These are phyloP conservation scores for Pterobdella sp. DNA, from an alignment of 2,888 invertebrate species.

Conservation along the genomic window DNA sequence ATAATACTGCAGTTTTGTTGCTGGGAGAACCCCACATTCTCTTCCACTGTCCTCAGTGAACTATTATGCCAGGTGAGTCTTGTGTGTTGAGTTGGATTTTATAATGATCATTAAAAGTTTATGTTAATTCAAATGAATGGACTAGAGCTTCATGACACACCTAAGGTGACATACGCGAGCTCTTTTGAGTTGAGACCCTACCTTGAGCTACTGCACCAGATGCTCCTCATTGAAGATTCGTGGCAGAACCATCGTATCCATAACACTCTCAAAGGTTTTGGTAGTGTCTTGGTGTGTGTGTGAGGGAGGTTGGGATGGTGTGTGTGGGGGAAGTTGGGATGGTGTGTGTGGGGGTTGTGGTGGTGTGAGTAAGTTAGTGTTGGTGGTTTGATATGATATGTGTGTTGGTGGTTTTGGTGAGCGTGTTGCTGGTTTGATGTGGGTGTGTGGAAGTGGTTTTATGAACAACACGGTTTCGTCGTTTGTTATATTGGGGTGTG, in stretches of 20 bases:
- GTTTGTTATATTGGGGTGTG: too few relatives aligned
- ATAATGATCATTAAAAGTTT: too few relatives aligned
- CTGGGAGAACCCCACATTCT: constrained; percentile 93
- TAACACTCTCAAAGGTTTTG: constrained; percentile 74
- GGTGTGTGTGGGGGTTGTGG: not conserved
- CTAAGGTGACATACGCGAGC: constrained; percentile 72
- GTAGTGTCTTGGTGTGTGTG: not conserved
- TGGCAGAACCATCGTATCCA: constrained; percentile 92
- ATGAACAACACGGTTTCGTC: too few relatives aligned
- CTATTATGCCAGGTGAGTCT: constrained; percentile 65
- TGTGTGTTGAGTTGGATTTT: not conserved
- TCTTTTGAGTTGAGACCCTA: constrained; percentile 87
- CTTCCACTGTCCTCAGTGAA: constrained; percentile 77
- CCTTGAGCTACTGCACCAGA: constrained; percentile 75
- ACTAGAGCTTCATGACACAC: not conserved
- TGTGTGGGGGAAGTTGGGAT: not conserved
- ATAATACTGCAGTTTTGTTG: constrained; percentile 68
- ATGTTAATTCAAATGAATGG: not conserved
- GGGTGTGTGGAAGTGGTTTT: too few relatives aligned
- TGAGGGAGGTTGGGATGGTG: not conserved
- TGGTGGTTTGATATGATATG: not conserved
- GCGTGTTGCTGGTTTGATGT: not conserved
- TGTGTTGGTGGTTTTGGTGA: not conserved
- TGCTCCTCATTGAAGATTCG: constrained; percentile 82
- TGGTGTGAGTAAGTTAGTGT: not conserved